Evolutionary conservation across 1,140 invertebrate genomes (phyloP), one percentile per base, ranked within the genome.

Genomic region (Leptopilina boulardi): DNA sequence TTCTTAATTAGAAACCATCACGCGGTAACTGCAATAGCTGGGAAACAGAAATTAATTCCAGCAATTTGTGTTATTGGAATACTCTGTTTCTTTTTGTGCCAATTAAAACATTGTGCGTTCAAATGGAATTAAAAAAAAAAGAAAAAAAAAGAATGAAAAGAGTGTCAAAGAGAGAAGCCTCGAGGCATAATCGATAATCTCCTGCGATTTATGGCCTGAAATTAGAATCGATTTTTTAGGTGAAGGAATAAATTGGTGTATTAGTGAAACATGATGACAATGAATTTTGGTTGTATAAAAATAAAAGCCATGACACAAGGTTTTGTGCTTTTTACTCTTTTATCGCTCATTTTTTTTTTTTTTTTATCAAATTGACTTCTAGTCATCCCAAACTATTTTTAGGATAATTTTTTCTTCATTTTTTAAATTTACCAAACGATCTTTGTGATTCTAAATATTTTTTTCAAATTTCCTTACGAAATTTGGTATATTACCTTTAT

Each of bases 11-110:
- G 56, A 21, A 26, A 26, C 4, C 56, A 59, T 21, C 9, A 59
- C n/a, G 9, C 23, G 13, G 11, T 30, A 1, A 66, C 13, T 30
- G 15, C 59, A 66, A 30, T 23, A 2, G 26, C 23, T 3, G 15
- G 59, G 3, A 30, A 13, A 51, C 18, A 51, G 26, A 66, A 66
- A 66, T 66, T 66, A 66, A 66, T 66, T 66, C 26, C 59, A n/a
- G 13, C 21, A 66, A 30, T 66, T 66, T 66, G 59, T 66, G 15
- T 51, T 51, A 51, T 51, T 51, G 47, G 47, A 51, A 4, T n/a
- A n/a, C 47, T 18, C 21, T 13, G 59, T 66, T 30, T 15, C 13
- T 66, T 66, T 66, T 66, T 66, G 10, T 3, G 11, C 11, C 26
- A 66, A 66, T 66, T 66, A 66, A 66, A 66, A 66, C 26, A 66